Percentiles rank a stretch among this genome's conserved stretches.
Evolutionary conservation across 2,888 invertebrate genomes (phyloP).

Genomic region (Liodrosophila aerea): DNA sequence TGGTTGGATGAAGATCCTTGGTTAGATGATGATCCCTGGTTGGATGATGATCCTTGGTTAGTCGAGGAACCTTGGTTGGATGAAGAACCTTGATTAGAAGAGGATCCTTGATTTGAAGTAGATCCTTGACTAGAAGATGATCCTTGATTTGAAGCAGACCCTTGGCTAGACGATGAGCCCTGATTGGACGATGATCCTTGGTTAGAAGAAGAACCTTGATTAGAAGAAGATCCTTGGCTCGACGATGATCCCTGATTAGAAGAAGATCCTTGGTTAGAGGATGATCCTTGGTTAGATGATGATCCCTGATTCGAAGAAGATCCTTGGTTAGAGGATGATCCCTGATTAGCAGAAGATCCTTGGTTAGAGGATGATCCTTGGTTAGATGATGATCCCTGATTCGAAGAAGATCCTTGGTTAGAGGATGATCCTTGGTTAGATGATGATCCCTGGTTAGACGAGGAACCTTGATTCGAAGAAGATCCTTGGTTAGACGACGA

Average conservation of each 20-base stretch:
- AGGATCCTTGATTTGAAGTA: slow-evolving; percentile 15
- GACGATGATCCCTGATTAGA: slow-evolving; percentile 32
- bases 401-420: slow-evolving; percentile 32
- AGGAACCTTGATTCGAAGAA: slow-evolving; percentile 2
- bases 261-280: slow-evolving; percentile 32
- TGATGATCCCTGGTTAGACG: slow-evolving; percentile 9
- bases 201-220: slow-evolving; percentile 29
- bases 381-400: slow-evolving; percentile 17
- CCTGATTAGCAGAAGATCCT: slow-evolving; percentile 13
- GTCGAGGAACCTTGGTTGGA: slow-evolving; percentile 18
- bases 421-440: slow-evolving; percentile 25
- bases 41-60: slow-evolving; percentile 13
- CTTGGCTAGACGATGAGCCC: slow-evolving; percentile 28
- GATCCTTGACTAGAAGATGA: slow-evolving; percentile 21
- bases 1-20: slow-evolving; percentile 21
- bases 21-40: slow-evolving; percentile 16
- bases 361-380: slow-evolving; percentile 28
- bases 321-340: slow-evolving; percentile 20
- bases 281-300: slow-evolving; percentile 10
- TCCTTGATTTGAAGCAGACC: slow-evolving; percentile 14
- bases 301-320: slow-evolving; percentile 35
- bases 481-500: slow-evolving; percentile 29
- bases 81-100: slow-evolving; percentile 10
- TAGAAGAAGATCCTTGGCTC: slow-evolving; percentile 15
- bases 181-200: slow-evolving; percentile 45